These are phyloP conservation scores for Platygyra sinensis DNA, from an alignment of 64 coral and sea anemone genomes.

Conservation along the genomic window DNA sequence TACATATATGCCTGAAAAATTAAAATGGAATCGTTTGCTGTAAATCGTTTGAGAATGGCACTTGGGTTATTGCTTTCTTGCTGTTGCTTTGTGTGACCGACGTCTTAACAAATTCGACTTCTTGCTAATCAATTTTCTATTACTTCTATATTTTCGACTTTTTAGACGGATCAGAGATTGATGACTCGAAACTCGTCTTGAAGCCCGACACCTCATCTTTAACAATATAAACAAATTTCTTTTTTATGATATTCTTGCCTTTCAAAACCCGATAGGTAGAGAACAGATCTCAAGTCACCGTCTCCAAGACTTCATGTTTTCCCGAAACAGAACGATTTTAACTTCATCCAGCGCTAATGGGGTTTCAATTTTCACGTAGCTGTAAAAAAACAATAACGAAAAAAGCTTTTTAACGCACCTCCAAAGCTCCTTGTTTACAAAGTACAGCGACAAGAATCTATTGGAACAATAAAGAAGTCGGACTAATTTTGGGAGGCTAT, in stretches of 20 bases:
- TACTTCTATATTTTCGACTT: background rate
- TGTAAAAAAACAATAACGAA: background rate
- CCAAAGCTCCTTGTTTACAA: background rate
- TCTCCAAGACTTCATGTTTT: no score
- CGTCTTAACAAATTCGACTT: background rate
- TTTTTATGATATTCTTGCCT: no score
- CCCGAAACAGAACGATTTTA: background rate
- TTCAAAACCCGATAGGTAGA: no score
- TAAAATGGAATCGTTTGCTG: no score
- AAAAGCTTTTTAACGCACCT: background rate
- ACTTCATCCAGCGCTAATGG: background rate
- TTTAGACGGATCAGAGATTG: background rate
- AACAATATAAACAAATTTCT: no score
- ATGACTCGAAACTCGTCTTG: no score
- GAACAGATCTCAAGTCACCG: no score
- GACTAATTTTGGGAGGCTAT: background rate
- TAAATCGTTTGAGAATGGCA: no score
- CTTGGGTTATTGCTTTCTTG: background rate
- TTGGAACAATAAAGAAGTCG: slow-evolving; percentile 25
- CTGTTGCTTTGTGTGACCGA: background rate
- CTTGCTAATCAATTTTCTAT: background rate
- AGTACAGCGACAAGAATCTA: background rate
- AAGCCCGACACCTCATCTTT: no score
- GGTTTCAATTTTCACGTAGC: background rate
- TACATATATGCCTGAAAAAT: no score